Conservation (phyloP, 2,113 vertebrate genomes). For the Strix uralensis region DNA sequence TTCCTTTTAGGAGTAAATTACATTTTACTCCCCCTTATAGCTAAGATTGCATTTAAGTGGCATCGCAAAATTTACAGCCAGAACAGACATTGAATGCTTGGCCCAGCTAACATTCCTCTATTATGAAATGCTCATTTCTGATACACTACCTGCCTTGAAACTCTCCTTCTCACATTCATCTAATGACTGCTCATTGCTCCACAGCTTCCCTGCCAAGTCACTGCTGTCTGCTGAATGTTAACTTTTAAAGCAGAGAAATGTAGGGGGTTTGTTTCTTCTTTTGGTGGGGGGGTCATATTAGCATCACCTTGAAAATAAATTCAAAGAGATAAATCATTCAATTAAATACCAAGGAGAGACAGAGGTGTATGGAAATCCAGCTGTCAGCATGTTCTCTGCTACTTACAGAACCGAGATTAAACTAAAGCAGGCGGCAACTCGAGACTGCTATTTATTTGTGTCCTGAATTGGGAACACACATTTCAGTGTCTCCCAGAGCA, state of each 20-base stretch:
- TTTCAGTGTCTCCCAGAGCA: background rate
- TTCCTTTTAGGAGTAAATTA: slow-evolving; percentile 4
- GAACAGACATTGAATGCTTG: background rate
- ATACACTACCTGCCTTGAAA: background rate
- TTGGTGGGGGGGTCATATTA: background rate
- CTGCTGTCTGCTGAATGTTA: background rate
- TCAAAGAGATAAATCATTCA: background rate
- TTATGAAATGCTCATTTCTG: background rate
- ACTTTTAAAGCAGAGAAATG: background rate
- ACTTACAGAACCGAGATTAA: background rate
- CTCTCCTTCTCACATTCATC: background rate
- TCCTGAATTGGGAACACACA: background rate
- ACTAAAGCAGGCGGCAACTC: background rate
- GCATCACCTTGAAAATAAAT: background rate
- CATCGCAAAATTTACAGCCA: background rate
- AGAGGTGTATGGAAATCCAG: background rate
- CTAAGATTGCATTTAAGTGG: background rate
- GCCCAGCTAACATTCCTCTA: background rate
- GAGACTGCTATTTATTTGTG: background rate
- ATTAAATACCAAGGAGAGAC: background rate
- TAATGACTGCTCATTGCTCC: background rate
- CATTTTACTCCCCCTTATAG: background rate
- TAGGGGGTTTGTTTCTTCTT: background rate
- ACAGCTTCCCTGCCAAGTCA: background rate
- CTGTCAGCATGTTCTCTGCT: background rate